Base-by-base conservation (phyloP, 1,140 invertebrate species). In the Drosophila ananassae region DNA sequence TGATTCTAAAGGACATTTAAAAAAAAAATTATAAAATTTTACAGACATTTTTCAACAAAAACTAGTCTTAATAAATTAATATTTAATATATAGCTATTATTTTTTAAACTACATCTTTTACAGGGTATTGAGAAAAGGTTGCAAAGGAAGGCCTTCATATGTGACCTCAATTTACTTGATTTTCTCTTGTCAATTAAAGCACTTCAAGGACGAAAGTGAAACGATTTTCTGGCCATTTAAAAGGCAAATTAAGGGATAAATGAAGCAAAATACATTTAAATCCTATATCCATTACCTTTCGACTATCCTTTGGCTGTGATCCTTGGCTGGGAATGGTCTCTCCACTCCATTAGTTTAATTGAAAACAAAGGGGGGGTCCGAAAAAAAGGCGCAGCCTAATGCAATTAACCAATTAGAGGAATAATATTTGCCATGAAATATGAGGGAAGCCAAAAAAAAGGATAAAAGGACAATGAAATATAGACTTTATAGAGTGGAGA, bases 161-260 rank as follows among this genome's bases (percentile, higher is more conserved):
- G 77, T 61, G 71, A 73, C 60, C 78, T 71, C 79, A 85, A 87
- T 79, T 81, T 73, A 57, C 66, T 79, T 78, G 52, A 56, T 71
- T 73, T 79, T 85, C 83, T 62, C 81, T 76, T 79, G 83, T 87
- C 83, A 87, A 87, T 87, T 87, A 87, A 79, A 67, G n/a, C 63
- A 54, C 67, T 73, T 85, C 81, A 85, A 85, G 77, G 81, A 69
- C 78, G 39, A 44, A 13, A 41, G 2, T 10, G 12, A 17, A 21
- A 44, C 39, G n/a, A 17, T 48, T 58, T 46, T 60, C 55, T 60
- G 34, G 12, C 10, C 12, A 37, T 37, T 37, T 37, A 10, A 37
- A 3, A 12, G 10, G 10, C 10, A 32, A 32, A 32, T 10, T 8
- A 8, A 2, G 8, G 9, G 17, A 17, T 17, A 17, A 17, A 17